These are phyloP conservation scores for Volucella inanis DNA, from an alignment of 2,888 invertebrate genomes.

Conservation along the genomic window DNA sequence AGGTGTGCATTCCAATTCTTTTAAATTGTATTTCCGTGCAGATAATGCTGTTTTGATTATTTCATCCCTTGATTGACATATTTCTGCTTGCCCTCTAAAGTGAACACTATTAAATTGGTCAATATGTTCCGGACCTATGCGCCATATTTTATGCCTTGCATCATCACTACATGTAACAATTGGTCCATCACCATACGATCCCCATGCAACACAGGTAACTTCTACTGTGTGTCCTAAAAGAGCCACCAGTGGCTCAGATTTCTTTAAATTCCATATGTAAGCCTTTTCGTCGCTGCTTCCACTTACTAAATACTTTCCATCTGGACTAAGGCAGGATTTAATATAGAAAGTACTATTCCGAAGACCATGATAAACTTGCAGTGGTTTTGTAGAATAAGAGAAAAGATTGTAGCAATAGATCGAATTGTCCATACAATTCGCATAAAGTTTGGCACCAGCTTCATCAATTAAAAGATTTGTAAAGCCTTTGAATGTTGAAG, in stretches of 20 bases:
- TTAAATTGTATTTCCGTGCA: constrained; percentile 79
- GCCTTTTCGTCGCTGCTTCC: constrained; percentile 95
- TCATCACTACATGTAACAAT: constrained; percentile 94
- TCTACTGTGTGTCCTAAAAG: constrained; percentile 92
- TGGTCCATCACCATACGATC: constrained; percentile 85
- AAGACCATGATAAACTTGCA: constrained; percentile 88
- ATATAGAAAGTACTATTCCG: constrained; percentile 93
- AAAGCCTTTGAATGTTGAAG: constrained; percentile 88
- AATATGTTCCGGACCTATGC: constrained; percentile 85
- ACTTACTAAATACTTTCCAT: constrained; percentile 91
- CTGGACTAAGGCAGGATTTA: constrained; percentile 91
- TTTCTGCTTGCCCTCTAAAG: constrained; percentile 84
- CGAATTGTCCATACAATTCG: constrained; percentile 93
- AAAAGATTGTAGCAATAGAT: constrained; percentile 93
- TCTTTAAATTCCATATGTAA: constrained; percentile 91
- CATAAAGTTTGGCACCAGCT: constrained; percentile 88
- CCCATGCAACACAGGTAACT: constrained; percentile 95
- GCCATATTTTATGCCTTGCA: constrained; percentile 90
- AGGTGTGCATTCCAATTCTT: constrained; percentile 84
- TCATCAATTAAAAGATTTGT: constrained; percentile 91
- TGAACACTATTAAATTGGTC: constrained; percentile 81
- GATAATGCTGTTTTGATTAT: constrained; percentile 54
- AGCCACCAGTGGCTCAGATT: constrained; percentile 87
- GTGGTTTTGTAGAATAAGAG: constrained; percentile 87
- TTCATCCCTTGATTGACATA: constrained; percentile 79